These are phyloP conservation scores for Sebastes baramenuke DNA, from an alignment of 2,797 vertebrate species.

Conservation along the genomic window DNA sequence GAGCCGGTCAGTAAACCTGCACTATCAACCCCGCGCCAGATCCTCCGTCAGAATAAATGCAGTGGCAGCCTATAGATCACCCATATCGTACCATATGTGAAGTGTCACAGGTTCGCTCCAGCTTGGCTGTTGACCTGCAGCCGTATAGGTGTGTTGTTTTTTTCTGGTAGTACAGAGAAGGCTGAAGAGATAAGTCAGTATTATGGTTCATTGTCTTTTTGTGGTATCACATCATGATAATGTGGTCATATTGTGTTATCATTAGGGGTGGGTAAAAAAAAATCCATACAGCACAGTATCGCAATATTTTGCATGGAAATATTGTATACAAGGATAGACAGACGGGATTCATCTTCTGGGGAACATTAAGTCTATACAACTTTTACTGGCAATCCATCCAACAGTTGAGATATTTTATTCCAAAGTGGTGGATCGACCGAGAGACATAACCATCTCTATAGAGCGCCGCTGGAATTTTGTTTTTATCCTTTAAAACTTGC, in stretches of 20 bases:
- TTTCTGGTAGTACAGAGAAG: neutral
- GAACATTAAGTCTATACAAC: neutral
- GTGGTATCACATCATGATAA: neutral
- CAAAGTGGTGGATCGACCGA: neutral
- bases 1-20: constrained; percentile 32
- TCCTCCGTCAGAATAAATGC: constrained; percentile 16
- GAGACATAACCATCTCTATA: neutral
- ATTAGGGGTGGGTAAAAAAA: no score
- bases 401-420: neutral
- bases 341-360: neutral
- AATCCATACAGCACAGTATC: no score
- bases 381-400: neutral
- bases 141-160: no score
- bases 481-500: neutral
- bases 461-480: neutral
- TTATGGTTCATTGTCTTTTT: neutral
- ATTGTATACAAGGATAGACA: no score
- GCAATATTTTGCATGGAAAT: no score
- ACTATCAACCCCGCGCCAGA: constrained; percentile 30
- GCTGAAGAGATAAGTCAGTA: neutral
- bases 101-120: neutral
- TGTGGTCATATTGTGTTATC: neutral
- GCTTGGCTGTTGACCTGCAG: neutral
- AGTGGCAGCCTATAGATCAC: constrained; percentile 13
- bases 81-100: accelerated